Evolutionary conservation across 2,113 vertebrate species (phyloP).

Genomic region (Ictalurus furcatus): DNA sequence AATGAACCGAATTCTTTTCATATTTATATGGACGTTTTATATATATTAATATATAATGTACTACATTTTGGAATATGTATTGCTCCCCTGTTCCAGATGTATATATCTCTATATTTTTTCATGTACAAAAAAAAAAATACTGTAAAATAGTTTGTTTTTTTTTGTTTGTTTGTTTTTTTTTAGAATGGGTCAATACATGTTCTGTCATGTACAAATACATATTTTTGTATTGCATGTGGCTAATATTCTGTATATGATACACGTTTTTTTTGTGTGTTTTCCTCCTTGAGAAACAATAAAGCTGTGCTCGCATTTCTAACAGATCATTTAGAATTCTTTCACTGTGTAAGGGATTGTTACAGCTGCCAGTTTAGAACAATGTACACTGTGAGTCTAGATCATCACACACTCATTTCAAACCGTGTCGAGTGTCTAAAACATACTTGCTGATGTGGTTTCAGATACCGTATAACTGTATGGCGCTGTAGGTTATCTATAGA

Average conservation of each 20-base stretch:
- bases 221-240: constrained; percentile 84
- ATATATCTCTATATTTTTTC: constrained; percentile 76
- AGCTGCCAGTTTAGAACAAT: too few species aligned
- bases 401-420: too few species aligned
- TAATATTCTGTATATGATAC: constrained; percentile 69
- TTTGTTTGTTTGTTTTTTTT: constrained; percentile 55
- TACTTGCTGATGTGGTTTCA: too few species aligned
- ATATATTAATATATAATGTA: constrained; percentile 64
- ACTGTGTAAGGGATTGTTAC: too few species aligned
- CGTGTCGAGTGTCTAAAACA: too few species aligned
- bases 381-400: too few species aligned
- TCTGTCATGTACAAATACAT: constrained; percentile 77
- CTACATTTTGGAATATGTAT: constrained; percentile 73
- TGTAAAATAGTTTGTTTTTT: constrained; percentile 64
- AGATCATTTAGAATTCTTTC: too few species aligned
- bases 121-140: constrained; percentile 65
- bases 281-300: constrained; percentile 78
- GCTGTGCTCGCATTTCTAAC: constrained; percentile 25
- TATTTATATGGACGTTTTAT: constrained; percentile 75
- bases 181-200: constrained; percentile 72
- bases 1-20: constrained; percentile 70
- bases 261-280: constrained; percentile 69
- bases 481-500: too few species aligned
- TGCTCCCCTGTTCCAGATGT: constrained; percentile 72
- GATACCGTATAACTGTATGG: too few species aligned